Base-by-base conservation (phyloP, 2,888 invertebrate genomes). In the Dilophus febrilis region DNA sequence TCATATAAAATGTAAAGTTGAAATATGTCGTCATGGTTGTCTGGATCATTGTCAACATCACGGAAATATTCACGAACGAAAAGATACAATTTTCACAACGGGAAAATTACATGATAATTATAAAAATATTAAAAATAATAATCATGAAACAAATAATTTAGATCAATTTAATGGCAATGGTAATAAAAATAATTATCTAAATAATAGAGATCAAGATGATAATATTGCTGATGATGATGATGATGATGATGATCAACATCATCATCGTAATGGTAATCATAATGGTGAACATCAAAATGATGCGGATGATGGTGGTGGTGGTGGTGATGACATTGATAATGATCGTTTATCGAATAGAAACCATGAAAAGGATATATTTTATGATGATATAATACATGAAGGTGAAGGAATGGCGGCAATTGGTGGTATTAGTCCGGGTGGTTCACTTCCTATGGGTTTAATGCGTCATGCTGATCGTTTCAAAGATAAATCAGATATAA, bases 11-110 rank as follows among this genome's bases (percentile, higher is more conserved):
- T 91, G 91, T 64, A 91, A 90, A 61, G 71, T 88, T 47, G 90
- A 90, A 61, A 91, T 91, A 51, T 91, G 90, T 57, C 70, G 91
- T 11, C 88, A 88, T 53, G 90, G 90, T 1, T 91, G 91, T 54
- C 65, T 90, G 48, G 88, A 90, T 56, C 90, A 90, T 56, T 90
- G 90, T 54, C 86, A 88, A 56, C 58, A 77, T 18, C 75, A 74
- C 22, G 75, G 71, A 1, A 67, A 56, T 41, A 55, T 56, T 12
- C 55, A 62, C 33, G 61, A 62, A 41, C 56, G 61, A 28, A 62
- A 62, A 49, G 61, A 62, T 46, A 56, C 56, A 2, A 46, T 51
- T 18, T 39, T 48, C 31, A n/a, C n/a, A n/a, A n/a, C n/a, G n/a
- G n/a, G n/a, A n/a, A n/a, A n/a, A n/a, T n/a, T n/a, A n/a, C n/a